A percentile compares a stretch with the other conserved stretches of the same genome.
Evolutionary conservation across 1,140 invertebrate species (phyloP).

Genomic region (Laodelphax striatellus): DNA sequence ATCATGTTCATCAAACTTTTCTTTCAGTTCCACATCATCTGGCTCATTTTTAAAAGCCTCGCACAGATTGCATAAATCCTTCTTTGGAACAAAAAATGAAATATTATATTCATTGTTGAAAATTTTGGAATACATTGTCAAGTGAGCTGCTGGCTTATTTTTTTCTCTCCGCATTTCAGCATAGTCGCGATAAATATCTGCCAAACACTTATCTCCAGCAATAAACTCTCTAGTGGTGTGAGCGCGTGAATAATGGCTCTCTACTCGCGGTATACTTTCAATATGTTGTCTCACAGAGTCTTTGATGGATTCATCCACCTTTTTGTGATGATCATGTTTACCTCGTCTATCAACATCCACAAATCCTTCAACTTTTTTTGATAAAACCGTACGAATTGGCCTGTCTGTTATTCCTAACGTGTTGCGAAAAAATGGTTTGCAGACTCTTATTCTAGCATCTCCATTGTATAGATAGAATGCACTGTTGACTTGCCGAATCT

Average conservation of each 20-base stretch:
- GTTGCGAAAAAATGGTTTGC: slow-evolving; percentile 15
- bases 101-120: slow-evolving; percentile 19
- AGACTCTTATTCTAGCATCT: slow-evolving; percentile 4
- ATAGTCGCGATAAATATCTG: no score
- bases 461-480: slow-evolving; percentile 13
- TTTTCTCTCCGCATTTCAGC: background rate
- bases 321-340: slow-evolving; percentile 2
- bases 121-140: slow-evolving; percentile 15
- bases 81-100: slow-evolving; percentile 17
- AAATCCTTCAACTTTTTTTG: slow-evolving; percentile 8
- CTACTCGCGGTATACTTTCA: slow-evolving; percentile 9
- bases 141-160: slow-evolving; percentile 13
- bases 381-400: slow-evolving; percentile 12
- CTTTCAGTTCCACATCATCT: slow-evolving; percentile 2
- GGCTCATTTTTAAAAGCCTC: slow-evolving; percentile 8
- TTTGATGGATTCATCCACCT: slow-evolving; percentile 6
- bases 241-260: slow-evolving; percentile 10
- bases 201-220: slow-evolving; percentile 1
- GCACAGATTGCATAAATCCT: slow-evolving; percentile 18
- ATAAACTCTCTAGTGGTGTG: slow-evolving; percentile 11
- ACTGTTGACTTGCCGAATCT: background rate
- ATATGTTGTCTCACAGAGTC: slow-evolving; percentile 3
- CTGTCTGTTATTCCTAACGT: slow-evolving; percentile 15
- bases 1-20: slow-evolving; percentile 12
- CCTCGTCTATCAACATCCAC: slow-evolving; percentile 1